Evolutionary conservation across 2,888 invertebrate genomes (phyloP).

Genomic region (Hypselothyrea guttata): DNA sequence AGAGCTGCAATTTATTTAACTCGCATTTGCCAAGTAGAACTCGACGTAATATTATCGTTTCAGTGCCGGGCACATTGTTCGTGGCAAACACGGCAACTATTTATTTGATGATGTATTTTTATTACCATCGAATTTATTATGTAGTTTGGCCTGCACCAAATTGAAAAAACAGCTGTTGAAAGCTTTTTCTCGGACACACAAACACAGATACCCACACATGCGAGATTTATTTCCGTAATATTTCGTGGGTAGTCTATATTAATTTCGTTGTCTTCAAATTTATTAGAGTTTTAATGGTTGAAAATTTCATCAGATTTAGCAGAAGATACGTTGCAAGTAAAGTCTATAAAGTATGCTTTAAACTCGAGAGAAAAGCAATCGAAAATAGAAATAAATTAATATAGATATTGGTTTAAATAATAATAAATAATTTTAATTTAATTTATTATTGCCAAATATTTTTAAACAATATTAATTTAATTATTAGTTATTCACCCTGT

Average conservation of each 20-base stretch:
- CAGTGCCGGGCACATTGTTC: slow-evolving; percentile 18
- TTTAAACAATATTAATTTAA: too few relatives aligned
- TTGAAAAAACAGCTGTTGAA: slow-evolving; percentile 48
- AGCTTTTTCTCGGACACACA: slow-evolving; percentile 21
- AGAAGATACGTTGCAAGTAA: too few relatives aligned
- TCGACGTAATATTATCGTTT: slow-evolving; percentile 30
- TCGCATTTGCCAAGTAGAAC: slow-evolving; percentile 57
- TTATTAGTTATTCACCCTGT: too few relatives aligned
- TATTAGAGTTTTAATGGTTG: slow-evolving; percentile 9
- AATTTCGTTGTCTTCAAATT: slow-evolving; percentile 12
- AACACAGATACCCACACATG: slow-evolving; percentile 11
- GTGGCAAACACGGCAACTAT: slow-evolving; percentile 73
- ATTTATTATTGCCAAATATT: too few relatives aligned
- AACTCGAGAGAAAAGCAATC: too few relatives aligned
- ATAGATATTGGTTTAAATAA: too few relatives aligned
- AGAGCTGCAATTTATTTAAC: slow-evolving; percentile 66
- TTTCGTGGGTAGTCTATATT: slow-evolving; percentile 20
- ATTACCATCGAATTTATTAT: slow-evolving; percentile 66
- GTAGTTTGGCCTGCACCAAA: slow-evolving; percentile 39
- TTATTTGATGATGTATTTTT: slow-evolving; percentile 76
- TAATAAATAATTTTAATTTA: too few relatives aligned
- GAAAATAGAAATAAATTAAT: too few relatives aligned
- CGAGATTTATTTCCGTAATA: slow-evolving; percentile 37
- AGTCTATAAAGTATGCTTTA: too few relatives aligned
- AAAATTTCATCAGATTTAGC: too few relatives aligned